Evolutionary conservation across 2,113 vertebrate genomes (phyloP).

Genomic region (Gambusia holbrooki): DNA sequence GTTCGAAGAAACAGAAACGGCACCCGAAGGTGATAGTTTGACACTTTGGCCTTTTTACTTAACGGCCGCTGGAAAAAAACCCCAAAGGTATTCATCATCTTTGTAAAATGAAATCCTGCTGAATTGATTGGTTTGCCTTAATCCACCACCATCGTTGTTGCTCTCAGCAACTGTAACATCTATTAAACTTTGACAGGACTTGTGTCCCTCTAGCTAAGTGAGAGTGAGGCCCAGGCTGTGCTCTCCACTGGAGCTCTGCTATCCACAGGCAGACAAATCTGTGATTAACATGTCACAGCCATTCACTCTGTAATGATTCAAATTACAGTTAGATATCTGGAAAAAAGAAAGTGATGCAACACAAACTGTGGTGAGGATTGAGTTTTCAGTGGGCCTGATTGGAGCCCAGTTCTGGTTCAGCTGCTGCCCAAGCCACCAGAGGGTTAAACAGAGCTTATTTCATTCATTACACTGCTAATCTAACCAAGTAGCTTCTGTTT

Average conservation of each 20-base stretch:
- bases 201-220: slow-evolving; percentile 69
- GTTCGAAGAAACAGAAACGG: slow-evolving; percentile 62
- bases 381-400: slow-evolving; percentile 60
- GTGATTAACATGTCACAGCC: slow-evolving; percentile 76
- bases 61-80: slow-evolving; percentile 41
- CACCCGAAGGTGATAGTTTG: slow-evolving; percentile 57
- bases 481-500: background rate
- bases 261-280: slow-evolving; percentile 71
- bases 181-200: slow-evolving; percentile 73
- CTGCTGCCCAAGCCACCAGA: slow-evolving; percentile 16
- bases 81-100: slow-evolving; percentile 62
- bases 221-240: slow-evolving; percentile 72
- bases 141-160: slow-evolving; percentile 50
- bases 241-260: slow-evolving; percentile 68
- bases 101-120: slow-evolving; percentile 61
- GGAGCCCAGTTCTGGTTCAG: slow-evolving; percentile 51
- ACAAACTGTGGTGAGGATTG: slow-evolving; percentile 59
- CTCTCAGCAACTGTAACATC: slow-evolving; percentile 72
- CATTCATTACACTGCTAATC: background rate
- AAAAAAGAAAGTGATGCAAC: slow-evolving; percentile 64
- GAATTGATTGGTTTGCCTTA: slow-evolving; percentile 65
- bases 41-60: slow-evolving; percentile 52
- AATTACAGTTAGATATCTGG: slow-evolving; percentile 71
- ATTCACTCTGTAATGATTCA: slow-evolving; percentile 70
- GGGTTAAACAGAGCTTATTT: slow-evolving; percentile 49